A percentile compares a stretch with the other conserved stretches of the same genome.
phyloP scores from a whole-genome alignment of 2,113 vertebrate species.

The Sula dactylatra region DNA sequence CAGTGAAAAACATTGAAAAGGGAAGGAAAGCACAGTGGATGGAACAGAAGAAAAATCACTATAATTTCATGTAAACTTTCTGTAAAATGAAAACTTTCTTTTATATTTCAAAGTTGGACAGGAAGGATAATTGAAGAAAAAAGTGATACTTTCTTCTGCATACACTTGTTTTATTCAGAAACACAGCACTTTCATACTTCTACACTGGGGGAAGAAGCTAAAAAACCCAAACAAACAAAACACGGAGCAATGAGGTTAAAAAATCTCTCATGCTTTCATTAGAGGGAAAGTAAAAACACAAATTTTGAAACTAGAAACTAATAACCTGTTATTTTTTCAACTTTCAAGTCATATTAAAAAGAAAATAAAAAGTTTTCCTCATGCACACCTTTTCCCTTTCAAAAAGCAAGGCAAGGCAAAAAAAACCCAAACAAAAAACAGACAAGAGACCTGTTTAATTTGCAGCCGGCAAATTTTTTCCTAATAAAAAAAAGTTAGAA shows the following conservation, averaged over 20 bases:
- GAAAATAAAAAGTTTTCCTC: background rate
- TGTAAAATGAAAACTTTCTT: background rate
- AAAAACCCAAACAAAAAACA: accelerated
- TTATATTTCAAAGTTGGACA: background rate
- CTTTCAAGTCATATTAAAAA: background rate
- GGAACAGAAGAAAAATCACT: background rate
- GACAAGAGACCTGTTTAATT: background rate
- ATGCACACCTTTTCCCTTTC: background rate
- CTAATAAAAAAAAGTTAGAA: background rate
- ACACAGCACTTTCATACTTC: background rate
- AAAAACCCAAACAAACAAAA: background rate
- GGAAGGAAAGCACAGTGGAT: background rate
- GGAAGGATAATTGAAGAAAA: background rate
- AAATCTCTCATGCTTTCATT: background rate
- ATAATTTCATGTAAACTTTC: background rate
- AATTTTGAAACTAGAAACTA: background rate
- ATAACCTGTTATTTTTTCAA: background rate
- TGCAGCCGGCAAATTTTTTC: background rate
- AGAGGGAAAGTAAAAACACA: background rate
- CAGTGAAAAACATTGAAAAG: background rate
- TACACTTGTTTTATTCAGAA: background rate
- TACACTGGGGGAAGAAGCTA: background rate
- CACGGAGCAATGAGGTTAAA: background rate
- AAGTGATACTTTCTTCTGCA: background rate
- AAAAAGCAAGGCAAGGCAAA: background rate